Evolutionary conservation across 2,113 vertebrate species (phyloP).

Genomic region (Callipepla californica): DNA sequence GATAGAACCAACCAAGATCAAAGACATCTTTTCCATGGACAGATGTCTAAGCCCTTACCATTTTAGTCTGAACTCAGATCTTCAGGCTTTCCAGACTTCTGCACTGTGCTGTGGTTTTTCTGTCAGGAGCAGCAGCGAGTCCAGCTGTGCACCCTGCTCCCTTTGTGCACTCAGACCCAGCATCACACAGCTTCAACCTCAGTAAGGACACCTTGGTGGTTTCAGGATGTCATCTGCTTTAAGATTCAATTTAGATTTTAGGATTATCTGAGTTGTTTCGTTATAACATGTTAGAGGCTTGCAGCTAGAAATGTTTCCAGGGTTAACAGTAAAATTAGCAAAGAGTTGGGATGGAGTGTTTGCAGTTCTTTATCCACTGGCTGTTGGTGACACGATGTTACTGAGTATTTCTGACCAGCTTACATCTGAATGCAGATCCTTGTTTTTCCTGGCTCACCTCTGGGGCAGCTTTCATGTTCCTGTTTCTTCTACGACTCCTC

Average conservation of each 20-base stretch:
- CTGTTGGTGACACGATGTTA: not conserved
- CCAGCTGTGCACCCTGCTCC: not conserved
- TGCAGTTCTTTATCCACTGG: not conserved
- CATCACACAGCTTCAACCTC: fast-evolving
- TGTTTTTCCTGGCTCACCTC: not conserved
- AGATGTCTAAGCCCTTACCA: not conserved
- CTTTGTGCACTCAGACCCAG: no score
- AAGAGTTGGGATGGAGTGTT: not conserved
- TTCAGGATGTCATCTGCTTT: not conserved
- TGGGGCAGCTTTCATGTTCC: not conserved
- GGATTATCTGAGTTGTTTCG: not conserved
- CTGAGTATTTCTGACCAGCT: not conserved
- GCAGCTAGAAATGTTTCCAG: not conserved
- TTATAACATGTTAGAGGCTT: not conserved
- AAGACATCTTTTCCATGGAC: not conserved
- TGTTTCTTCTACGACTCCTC: not conserved
- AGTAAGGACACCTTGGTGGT: not conserved
- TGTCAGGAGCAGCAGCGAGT: not conserved
- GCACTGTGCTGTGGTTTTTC: fast-evolving
- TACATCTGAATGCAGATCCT: not conserved
- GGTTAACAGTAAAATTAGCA: not conserved
- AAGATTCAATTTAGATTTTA: not conserved
- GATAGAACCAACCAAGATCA: not conserved
- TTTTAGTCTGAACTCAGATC: not conserved
- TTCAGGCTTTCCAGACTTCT: not conserved